A percentile compares a stretch with the other conserved stretches of the same genome.
Evolutionary conservation across 2,113 vertebrate species (phyloP).

Genomic region (Myiopsitta monachus): DNA sequence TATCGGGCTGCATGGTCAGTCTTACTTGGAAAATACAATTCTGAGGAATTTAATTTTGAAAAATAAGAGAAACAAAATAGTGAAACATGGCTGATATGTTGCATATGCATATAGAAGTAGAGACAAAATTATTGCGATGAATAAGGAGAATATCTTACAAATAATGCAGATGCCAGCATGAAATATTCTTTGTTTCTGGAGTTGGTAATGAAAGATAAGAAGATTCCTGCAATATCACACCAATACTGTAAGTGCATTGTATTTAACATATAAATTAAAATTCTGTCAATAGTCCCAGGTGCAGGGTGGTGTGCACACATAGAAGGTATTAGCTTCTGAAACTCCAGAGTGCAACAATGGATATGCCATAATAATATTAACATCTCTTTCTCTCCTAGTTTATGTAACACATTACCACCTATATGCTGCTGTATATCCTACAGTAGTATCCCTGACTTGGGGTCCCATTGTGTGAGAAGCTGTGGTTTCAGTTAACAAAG

Average conservation of each 20-base stretch:
- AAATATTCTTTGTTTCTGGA: background rate
- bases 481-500: background rate
- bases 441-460: background rate
- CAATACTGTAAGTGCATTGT: background rate
- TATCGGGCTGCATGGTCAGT: background rate
- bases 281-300: background rate
- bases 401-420: background rate
- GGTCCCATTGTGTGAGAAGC: background rate
- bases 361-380: background rate
- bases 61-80: constrained; percentile 9
- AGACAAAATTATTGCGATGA: constrained; percentile 8
- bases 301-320: accelerated
- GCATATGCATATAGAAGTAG: background rate
- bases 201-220: background rate
- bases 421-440: background rate
- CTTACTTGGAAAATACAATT: constrained; percentile 17
- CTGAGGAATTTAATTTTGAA: background rate
- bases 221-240: background rate
- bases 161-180: background rate
- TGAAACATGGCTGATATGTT: background rate
- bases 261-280: background rate
- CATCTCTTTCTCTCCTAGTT: background rate
- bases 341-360: accelerated
- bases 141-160: background rate
- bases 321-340: background rate